Conservation (phyloP, 2,797 vertebrate species). For the Erpetoichthys calabaricus region DNA sequence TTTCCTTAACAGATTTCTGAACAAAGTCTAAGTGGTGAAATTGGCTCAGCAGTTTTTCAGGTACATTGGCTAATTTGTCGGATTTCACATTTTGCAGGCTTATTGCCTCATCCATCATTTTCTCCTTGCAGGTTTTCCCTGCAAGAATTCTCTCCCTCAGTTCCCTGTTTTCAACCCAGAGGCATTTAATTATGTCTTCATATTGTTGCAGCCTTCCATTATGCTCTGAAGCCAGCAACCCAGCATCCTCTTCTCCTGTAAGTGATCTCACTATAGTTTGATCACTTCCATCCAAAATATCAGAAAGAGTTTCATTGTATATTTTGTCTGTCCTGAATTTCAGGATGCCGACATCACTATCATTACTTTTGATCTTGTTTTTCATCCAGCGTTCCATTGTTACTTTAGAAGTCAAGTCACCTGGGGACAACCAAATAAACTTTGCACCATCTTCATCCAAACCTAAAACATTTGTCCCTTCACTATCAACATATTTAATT, state of each 20-base stretch:
- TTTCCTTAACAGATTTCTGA: fast-evolving
- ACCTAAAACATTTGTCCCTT: too few species aligned
- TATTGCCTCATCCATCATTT: slow-evolving; percentile 10
- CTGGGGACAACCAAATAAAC: not conserved
- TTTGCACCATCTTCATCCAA: slow-evolving; percentile 11
- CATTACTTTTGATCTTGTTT: too few species aligned
- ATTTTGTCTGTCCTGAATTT: too few species aligned
- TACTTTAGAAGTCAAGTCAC: too few species aligned
- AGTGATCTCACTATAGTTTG: too few species aligned
- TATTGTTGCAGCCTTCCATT: slow-evolving; percentile 6
- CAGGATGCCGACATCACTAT: too few species aligned
- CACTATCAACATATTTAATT: too few species aligned
- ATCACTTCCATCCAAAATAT: too few species aligned
- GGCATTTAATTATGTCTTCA: not conserved
- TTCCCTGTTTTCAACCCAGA: slow-evolving; percentile 23
- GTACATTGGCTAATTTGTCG: slow-evolving; percentile 16
- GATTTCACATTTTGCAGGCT: slow-evolving; percentile 10
- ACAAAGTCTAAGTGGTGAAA: slow-evolving; percentile 13
- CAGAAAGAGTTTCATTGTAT: too few species aligned
- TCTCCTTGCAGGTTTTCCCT: slow-evolving; percentile 17
- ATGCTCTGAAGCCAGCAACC: slow-evolving; percentile 2
- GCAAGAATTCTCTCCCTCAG: slow-evolving; percentile 18
- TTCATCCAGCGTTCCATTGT: too few species aligned
- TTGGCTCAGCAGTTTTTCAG: not conserved
- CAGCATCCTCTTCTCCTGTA: too few species aligned